Base-by-base conservation (phyloP, 2,888 invertebrate species). In the Erynnis tages region DNA sequence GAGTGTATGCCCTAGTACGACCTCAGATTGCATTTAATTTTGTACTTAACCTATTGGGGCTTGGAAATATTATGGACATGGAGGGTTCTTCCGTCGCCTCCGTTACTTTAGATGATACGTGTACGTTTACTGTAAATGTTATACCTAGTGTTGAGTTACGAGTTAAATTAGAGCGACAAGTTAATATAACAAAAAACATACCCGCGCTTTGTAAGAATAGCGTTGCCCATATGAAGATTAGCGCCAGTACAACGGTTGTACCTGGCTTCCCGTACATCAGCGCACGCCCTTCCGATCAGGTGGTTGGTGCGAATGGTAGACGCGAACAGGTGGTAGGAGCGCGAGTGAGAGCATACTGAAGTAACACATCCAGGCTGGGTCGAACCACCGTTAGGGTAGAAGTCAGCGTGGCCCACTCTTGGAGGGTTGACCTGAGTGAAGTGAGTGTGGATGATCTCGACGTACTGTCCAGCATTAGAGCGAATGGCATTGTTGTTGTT, bases 381-480 rank as follows among this genome's bases (percentile, higher is more conserved):
- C 37, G 54, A 60, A 14, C 58, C 73, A 10, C 73, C 71, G 35
- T 74, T 73, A 6, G 71, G 69, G 40, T 73, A 76, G 58, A 75
- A 75, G 55, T 74, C 65, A 5, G 60, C 63, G 35, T 71, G 46
- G 2, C 63, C 64, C 11, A 69, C 65, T 1, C 67, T 46, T 8
- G 68, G 65, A 21, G 61, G 56, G 46, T 71, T 69, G 23, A 72
- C 72, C 0, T 66, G 57, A 2, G 60, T 45, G 6, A 67, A 66
- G 37, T 73, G 66, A 0, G 76, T 73, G 54, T 74, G 73, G 14
- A 76, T 72, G 7, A 61, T 47, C 46, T 76, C 76, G 47, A 60
- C 66, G 47, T 76, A 77, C 2, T 58, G 55, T 0, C 64, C 78
- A 16, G 66, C 64, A 19, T 58, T 62, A 1, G 47, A 46, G n/a